Base-by-base conservation (phyloP, 2,888 invertebrate species). In the Halictus ligatus region DNA sequence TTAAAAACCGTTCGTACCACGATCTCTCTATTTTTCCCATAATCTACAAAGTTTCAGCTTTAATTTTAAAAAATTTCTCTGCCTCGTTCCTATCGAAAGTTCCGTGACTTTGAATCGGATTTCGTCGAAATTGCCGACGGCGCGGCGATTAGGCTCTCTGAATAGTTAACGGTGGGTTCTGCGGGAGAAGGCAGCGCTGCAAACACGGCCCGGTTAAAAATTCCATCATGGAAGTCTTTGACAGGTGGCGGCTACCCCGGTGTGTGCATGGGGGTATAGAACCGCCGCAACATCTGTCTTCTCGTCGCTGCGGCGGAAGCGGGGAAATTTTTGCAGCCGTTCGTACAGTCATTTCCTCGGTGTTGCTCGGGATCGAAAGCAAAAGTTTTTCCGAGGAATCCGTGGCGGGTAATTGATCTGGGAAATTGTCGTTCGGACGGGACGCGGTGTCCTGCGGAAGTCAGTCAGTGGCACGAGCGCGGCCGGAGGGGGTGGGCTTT, bases 181-280 rank as follows among this genome's bases (percentile, higher is more conserved):
- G 35, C 64, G 25, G 73, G 48, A 13, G 10, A n/a, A 35, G 43
- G 50, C 80, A 60, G 81, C 84, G 29, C 25, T 60, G 43, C 54
- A 79, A 90, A 54, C 29, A 92, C 88, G 74, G 86, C 80, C 75
- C 85, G 89, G 93, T 94, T 93, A 93, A 94, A 94, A 94, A 94
- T 94, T 94, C 94, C 93, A 94, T 94, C 93, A 94, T 91, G 91
- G 89, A 90, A 71, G 80, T 88, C 92, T 91, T 92, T 92, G 94
- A 92, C 94, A 94, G 94, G 94, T 95, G 94, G 90, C 84, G 94
- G 90, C 84, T 84, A n/a, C 43, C 43, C 43, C 40, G 84, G 88
- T 82, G 35, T 86, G 88, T 78, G 89, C 84, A 90, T 85, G 89
- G 89, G 92, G 92, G 91, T 90, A 72, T 90, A 72, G 35, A 74